Percentiles rank a stretch among this genome's conserved stretches.
Evolutionary conservation across 1,140 invertebrate species (phyloP).

Genomic region (Oncopodura yosiiana): DNA sequence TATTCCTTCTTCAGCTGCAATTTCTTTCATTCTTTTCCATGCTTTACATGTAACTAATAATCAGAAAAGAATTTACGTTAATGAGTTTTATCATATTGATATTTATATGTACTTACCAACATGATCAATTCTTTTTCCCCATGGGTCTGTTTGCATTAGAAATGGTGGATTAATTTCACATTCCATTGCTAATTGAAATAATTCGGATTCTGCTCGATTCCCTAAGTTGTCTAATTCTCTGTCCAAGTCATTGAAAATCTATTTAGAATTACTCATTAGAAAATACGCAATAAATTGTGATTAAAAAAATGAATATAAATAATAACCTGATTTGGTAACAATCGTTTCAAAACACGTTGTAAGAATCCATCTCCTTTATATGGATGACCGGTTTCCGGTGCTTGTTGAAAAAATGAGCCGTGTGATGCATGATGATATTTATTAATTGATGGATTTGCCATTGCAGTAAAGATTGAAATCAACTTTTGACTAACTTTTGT

Average conservation of each 20-base stretch:
- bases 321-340: too few relatives aligned
- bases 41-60: slow-evolving; percentile 43
- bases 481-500: too few relatives aligned
- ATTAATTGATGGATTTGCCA: too few relatives aligned
- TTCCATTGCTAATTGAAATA: slow-evolving; percentile 44
- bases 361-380: too few relatives aligned
- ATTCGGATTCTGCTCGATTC: slow-evolving; percentile 44
- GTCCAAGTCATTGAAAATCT: slow-evolving; percentile 45
- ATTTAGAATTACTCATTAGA: slow-evolving; percentile 38
- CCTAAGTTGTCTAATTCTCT: too few relatives aligned
- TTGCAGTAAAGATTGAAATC: too few relatives aligned
- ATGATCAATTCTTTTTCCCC: slow-evolving; percentile 48
- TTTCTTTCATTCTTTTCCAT: slow-evolving; percentile 48
- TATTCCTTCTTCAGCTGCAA: slow-evolving; percentile 51
- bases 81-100: neutral
- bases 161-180: slow-evolving; percentile 47
- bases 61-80: slow-evolving; percentile 21
- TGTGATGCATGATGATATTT: too few relatives aligned
- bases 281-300: too few relatives aligned
- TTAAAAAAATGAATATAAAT: too few relatives aligned
- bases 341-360: too few relatives aligned
- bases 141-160: slow-evolving; percentile 46
- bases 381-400: too few relatives aligned
- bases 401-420: too few relatives aligned
- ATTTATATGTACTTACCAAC: slow-evolving; percentile 36